Percentiles rank a stretch among this genome's conserved stretches.
phyloP scores from a whole-genome alignment of 2,113 vertebrate species.

The Marcusenius ussheri region DNA sequence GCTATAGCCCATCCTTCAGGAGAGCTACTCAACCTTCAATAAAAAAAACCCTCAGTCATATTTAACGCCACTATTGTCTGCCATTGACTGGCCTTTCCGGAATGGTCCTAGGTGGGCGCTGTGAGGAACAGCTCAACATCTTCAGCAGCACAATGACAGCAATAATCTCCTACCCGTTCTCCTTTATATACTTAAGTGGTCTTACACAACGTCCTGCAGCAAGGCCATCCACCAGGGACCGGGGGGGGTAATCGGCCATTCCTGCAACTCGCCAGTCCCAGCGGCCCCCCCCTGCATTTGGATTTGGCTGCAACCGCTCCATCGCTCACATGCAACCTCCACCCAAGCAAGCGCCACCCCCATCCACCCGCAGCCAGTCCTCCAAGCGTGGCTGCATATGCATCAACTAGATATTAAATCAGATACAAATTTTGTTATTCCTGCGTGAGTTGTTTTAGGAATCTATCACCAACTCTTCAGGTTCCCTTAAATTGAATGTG shows the following conservation, averaged over 20 bases:
- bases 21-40: background rate
- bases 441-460: background rate
- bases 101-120: background rate
- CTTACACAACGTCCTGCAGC: conserved; percentile 74
- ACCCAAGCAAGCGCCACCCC: background rate
- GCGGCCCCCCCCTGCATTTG: background rate
- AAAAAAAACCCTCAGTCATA: background rate
- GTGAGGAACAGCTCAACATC: conserved; percentile 16
- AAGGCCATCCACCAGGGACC: conserved; percentile 36
- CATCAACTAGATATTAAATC: background rate
- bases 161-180: conserved; percentile 71
- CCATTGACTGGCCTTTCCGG: background rate
- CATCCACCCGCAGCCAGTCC: background rate
- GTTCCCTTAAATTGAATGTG: background rate
- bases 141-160: conserved; percentile 69
- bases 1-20: too few relatives aligned
- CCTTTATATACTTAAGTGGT: conserved; percentile 71
- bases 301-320: background rate
- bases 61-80: conserved; percentile 9
- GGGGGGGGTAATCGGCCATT: background rate
- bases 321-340: background rate
- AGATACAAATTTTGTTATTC: background rate
- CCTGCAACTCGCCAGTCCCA: background rate
- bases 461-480: background rate
- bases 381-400: background rate